Conservation (phyloP, 1,140 invertebrate species). For the Zaprionus camerounensis region DNA sequence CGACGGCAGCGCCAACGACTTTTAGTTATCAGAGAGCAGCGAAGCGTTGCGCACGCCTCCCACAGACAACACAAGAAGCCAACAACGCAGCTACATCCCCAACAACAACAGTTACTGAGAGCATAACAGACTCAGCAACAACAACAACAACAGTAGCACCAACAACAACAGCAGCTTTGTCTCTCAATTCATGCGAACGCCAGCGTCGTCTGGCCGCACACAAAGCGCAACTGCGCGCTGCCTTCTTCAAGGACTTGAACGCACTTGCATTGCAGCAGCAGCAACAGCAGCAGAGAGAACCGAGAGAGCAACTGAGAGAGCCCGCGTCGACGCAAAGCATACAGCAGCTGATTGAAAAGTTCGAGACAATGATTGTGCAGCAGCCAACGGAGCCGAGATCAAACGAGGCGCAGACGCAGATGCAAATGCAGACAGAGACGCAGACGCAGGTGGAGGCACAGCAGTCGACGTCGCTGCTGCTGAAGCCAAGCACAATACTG, state of each 20-base stretch:
- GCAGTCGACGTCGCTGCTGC: slow-evolving; percentile 25
- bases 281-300: neutral
- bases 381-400: slow-evolving; percentile 31
- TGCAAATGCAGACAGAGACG: neutral
- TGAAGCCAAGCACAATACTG: slow-evolving; percentile 29
- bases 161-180: neutral
- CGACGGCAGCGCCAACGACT: slow-evolving; percentile 68
- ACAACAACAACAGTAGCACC: slow-evolving; percentile 10
- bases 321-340: slow-evolving; percentile 16
- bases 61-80: slow-evolving; percentile 17
- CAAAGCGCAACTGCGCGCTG: slow-evolving; percentile 66
- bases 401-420: neutral
- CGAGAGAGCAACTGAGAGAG: slow-evolving; percentile 5
- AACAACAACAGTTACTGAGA: slow-evolving; percentile 5
- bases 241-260: slow-evolving; percentile 60
- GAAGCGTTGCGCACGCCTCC: slow-evolving; percentile 62
- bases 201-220: slow-evolving; percentile 49
- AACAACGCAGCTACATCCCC: slow-evolving; percentile 7
- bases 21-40: slow-evolving; percentile 82
- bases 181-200: slow-evolving; percentile 50
- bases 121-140: slow-evolving; percentile 9
- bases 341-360: slow-evolving; percentile 65
- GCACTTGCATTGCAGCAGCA: slow-evolving; percentile 14
- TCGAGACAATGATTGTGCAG: slow-evolving; percentile 72
- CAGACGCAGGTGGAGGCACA: neutral